Evolutionary conservation across 1,140 invertebrate species (phyloP).

Genomic region (Saccostrea glomerata): DNA sequence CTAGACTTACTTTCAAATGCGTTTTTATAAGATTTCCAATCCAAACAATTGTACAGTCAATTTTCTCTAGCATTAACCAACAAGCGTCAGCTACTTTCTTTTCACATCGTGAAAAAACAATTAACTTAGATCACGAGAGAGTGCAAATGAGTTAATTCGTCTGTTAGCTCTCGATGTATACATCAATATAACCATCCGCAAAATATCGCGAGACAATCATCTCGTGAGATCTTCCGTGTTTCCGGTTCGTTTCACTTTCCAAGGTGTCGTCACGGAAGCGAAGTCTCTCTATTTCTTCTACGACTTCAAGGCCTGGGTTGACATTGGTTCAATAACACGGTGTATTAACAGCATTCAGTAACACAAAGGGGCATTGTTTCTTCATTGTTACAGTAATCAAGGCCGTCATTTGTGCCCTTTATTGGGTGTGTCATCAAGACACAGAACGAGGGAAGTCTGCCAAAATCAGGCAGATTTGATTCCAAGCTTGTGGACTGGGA

Average conservation of each 20-base stretch:
- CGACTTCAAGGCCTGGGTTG: too few relatives aligned
- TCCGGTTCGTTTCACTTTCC: slow-evolving; percentile 32
- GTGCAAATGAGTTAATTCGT: too few relatives aligned
- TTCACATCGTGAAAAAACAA: too few relatives aligned
- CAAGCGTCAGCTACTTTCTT: too few relatives aligned
- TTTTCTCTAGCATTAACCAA: too few relatives aligned
- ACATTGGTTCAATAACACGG: neutral
- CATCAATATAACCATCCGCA: neutral
- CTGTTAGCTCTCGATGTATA: neutral
- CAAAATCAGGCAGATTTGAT: neutral
- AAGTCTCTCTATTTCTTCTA: neutral
- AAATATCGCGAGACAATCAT: neutral
- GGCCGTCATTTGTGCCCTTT: neutral
- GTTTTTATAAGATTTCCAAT: too few relatives aligned
- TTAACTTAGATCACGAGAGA: too few relatives aligned
- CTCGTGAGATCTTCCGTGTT: neutral
- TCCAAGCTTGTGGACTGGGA: neutral
- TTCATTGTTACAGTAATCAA: neutral
- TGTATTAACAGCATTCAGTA: neutral
- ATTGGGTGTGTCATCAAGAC: neutral
- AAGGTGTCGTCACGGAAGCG: neutral
- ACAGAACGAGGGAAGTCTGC: neutral
- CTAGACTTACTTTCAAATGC: too few relatives aligned
- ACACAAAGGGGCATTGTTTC: neutral
- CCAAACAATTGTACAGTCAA: too few relatives aligned